Evolutionary conservation across 2,888 invertebrate species (phyloP).

Genomic region (Lasioglossum malachurum): DNA sequence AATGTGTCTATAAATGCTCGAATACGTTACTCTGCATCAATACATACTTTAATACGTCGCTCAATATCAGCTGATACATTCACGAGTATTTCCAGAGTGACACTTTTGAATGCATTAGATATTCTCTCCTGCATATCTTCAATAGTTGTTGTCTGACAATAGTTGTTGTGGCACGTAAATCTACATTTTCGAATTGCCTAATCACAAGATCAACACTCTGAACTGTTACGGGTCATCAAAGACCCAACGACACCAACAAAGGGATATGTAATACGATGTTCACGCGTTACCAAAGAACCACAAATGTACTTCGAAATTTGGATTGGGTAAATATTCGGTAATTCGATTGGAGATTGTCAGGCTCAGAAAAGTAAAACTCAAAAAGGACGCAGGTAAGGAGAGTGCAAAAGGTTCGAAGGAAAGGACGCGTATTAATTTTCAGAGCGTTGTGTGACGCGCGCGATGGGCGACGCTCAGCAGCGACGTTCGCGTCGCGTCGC

Average conservation of each 20-base stretch:
- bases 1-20: background rate
- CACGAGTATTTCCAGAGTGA: background rate
- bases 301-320: background rate
- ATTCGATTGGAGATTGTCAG: background rate
- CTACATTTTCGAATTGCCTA: background rate
- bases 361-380: no score
- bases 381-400: background rate
- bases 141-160: background rate
- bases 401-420: background rate
- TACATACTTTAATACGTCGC: background rate
- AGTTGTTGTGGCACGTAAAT: background rate
- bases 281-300: no score
- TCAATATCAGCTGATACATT: background rate
- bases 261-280: background rate
- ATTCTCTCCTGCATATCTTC: background rate
- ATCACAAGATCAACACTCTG: background rate
- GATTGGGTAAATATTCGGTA: background rate
- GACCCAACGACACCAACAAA: background rate
- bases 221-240: background rate
- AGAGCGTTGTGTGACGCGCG: constrained; percentile 4
- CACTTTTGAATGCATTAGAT: background rate
- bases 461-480: background rate
- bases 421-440: constrained; percentile 6
- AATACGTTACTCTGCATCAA: background rate
- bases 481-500: constrained; percentile 5